These are phyloP conservation scores for Danaus melanippus DNA, from an alignment of 1,140 invertebrate species.

Conservation along the genomic window DNA sequence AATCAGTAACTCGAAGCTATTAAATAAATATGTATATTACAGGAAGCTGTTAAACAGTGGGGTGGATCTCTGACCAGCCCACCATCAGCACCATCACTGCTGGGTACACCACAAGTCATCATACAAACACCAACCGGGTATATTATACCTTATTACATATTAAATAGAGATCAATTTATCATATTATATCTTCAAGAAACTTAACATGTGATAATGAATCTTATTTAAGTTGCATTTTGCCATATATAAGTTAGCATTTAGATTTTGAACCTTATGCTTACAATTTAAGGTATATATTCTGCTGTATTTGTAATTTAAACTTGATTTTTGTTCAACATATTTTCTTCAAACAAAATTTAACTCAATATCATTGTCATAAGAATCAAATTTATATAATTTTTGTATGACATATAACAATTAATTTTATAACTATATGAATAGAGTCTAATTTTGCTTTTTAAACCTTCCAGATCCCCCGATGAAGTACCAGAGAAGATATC, in stretches of 20 bases:
- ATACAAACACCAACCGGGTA: conserved; percentile 60
- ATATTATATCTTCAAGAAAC: background rate
- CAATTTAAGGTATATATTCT: too few relatives aligned
- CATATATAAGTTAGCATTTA: too few relatives aligned
- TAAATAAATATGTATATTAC: conserved; percentile 6
- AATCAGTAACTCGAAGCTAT: background rate
- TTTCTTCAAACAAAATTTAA: too few relatives aligned
- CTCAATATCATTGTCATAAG: too few relatives aligned
- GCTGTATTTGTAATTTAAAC: too few relatives aligned
- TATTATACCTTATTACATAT: conserved; percentile 45
- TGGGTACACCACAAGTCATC: conserved; percentile 51
- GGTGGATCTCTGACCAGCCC: conserved; percentile 35
- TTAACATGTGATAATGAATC: too few relatives aligned
- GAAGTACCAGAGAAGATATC: conserved; percentile 59
- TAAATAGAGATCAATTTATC: background rate
- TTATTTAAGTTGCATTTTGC: too few relatives aligned
- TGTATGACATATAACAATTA: too few relatives aligned
- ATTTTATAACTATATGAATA: too few relatives aligned
- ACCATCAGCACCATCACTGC: conserved; percentile 31
- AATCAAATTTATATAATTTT: too few relatives aligned
- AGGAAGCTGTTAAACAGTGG: conserved; percentile 57
- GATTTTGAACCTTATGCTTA: too few relatives aligned
- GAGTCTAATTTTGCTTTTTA: conserved; percentile 13
- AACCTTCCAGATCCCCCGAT: conserved; percentile 61
- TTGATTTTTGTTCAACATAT: too few relatives aligned